phyloP scores from a whole-genome alignment of 2,797 vertebrate genomes.

The Myotis planiceps region DNA sequence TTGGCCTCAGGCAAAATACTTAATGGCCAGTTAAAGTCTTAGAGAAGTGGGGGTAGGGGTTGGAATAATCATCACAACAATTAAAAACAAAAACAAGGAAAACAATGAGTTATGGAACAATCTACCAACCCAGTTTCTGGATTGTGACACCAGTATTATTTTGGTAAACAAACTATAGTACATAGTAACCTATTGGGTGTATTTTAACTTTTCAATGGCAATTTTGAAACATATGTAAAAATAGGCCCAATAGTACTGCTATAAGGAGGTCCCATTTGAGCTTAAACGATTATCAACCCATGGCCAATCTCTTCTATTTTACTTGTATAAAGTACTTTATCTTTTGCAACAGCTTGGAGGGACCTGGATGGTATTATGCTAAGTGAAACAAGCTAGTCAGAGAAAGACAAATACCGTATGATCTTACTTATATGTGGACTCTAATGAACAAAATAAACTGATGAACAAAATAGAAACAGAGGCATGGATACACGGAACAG shows the following conservation, averaged over 20 bases:
- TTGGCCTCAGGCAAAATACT: background rate
- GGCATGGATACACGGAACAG: no score
- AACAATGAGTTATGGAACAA: background rate
- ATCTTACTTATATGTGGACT: no score
- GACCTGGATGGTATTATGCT: no score
- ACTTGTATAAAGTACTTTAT: no score
- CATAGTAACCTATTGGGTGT: background rate
- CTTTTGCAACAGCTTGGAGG: no score
- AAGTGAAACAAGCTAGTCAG: no score
- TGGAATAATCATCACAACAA: background rate
- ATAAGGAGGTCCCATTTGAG: background rate
- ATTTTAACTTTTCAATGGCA: background rate
- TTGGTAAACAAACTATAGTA: background rate
- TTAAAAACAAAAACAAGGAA: background rate
- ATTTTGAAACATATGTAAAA: conserved; percentile 8
- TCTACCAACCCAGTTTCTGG: background rate
- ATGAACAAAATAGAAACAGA: no score
- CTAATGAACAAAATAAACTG: no score
- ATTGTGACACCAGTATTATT: background rate
- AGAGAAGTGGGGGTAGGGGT: background rate
- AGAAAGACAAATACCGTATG: background rate
- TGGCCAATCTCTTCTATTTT: background rate
- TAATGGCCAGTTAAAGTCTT: background rate
- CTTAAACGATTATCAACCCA: background rate
- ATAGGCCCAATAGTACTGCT: background rate